Percentiles rank a stretch among this genome's conserved stretches.
Evolutionary conservation across 2,888 invertebrate species (phyloP).

Genomic region (Corythucha ciliata): DNA sequence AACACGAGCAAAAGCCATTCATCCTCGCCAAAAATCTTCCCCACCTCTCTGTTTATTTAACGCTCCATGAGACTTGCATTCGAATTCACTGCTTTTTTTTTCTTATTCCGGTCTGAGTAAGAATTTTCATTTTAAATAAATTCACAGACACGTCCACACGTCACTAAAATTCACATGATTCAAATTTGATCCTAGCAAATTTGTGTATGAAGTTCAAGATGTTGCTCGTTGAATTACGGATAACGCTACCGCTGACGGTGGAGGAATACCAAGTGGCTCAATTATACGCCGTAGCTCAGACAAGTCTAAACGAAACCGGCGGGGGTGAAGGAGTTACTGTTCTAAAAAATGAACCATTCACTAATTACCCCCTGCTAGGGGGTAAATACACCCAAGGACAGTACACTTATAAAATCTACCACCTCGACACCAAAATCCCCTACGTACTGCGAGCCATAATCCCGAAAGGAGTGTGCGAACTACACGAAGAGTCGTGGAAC

Average conservation of each 20-base stretch:
- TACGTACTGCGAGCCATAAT: conserved; percentile 82
- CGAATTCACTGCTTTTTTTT: background rate
- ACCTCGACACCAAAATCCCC: conserved; percentile 87
- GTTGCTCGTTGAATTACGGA: conserved; percentile 52
- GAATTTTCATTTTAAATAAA: too few species aligned
- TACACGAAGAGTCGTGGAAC: conserved; percentile 99
- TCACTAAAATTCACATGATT: too few species aligned
- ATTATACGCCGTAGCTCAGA: conserved; percentile 87
- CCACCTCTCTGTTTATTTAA: background rate
- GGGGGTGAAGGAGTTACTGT: conserved; percentile 69
- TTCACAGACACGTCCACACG: too few species aligned
- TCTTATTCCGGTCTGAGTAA: background rate
- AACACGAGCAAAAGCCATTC: conserved; percentile 7
- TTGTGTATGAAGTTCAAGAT: too few species aligned
- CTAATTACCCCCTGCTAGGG: conserved; percentile 72
- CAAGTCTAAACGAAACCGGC: conserved; percentile 58
- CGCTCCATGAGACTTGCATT: too few species aligned
- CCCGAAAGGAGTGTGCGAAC: conserved; percentile 90
- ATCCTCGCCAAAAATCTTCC: too few species aligned
- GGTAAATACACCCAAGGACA: conserved; percentile 79
- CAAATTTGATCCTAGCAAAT: too few species aligned
- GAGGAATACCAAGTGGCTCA: conserved; percentile 99
- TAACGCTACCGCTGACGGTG: conserved; percentile 89
- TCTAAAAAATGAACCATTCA: conserved; percentile 94
- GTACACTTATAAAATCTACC: conserved; percentile 99